These are phyloP conservation scores for Holothuria scabra DNA, from an alignment of 53 echinoderm and acorn worm genomes.

Conservation along the genomic window DNA sequence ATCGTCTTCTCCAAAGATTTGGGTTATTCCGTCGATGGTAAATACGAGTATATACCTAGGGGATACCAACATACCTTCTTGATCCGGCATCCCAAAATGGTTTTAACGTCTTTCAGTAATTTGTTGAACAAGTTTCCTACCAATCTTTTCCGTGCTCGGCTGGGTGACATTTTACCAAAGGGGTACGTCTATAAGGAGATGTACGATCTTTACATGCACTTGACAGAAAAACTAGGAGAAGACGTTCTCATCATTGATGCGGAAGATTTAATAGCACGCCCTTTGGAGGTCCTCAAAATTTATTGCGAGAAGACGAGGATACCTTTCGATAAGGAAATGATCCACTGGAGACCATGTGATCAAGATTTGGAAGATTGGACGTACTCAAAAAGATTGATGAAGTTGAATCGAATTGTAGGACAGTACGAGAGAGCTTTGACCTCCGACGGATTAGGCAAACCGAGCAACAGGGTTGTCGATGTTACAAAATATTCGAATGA, in stretches of 20 bases:
- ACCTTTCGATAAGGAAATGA: constrained; percentile 2
- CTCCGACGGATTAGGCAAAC: neutral
- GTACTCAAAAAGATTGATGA: constrained; percentile 11
- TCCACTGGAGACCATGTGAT: neutral
- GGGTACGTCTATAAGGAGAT: constrained; percentile 85
- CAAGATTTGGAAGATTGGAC: constrained; percentile 3
- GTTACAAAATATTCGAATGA: constrained; percentile 24
- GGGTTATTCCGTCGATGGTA: constrained; percentile 76
- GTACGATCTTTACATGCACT: constrained; percentile 71
- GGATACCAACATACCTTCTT: constrained; percentile 93
- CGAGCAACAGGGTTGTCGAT: constrained; percentile 5
- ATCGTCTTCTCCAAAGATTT: constrained; percentile 90
- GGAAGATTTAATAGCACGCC: constrained; percentile 28
- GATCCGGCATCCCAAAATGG: constrained; percentile 83
- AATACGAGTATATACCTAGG: constrained; percentile 74
- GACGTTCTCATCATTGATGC: constrained; percentile 89
- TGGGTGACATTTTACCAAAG: constrained; percentile 8
- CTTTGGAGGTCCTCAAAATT: neutral
- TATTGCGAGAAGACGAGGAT: neutral
- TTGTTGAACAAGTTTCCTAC: constrained; percentile 68
- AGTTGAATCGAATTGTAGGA: constrained; percentile 1
- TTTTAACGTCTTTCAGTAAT: constrained; percentile 77
- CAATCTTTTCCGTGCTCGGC: constrained; percentile 58
- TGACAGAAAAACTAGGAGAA: constrained; percentile 71
- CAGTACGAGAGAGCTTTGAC: constrained; percentile 16